Evolutionary conservation across 2,797 vertebrate genomes (phyloP), one percentile per base, ranked within the genome.

Genomic region (Dermochelys coriacea): DNA sequence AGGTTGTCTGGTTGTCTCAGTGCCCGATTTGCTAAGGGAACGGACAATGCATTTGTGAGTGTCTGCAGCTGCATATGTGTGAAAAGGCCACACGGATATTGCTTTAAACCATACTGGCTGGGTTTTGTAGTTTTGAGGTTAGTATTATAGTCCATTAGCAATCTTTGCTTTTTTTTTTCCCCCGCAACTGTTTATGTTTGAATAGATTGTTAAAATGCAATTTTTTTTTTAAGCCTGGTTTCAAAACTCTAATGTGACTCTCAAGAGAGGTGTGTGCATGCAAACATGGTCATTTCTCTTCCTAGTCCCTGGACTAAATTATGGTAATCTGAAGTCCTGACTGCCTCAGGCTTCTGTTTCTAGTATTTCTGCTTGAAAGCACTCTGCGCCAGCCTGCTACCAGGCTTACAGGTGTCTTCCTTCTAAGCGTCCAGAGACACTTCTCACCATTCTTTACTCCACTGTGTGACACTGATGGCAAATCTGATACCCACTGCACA

Each of bases 241-340:
- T 0, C 16, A 87, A 75, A 37, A 89, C 89, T 87, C 1, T n/a
- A 68, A 9, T 4, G 6, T 9, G 83, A 87, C 31, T 64, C 37
- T 52, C 37, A 68, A 9, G 64, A 37, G 18, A 23, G 10, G 64
- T 68, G 34, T 37, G 5, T 11, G n/a, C 64, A 68, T 68, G n/a
- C n/a, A 91, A 14, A 61, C 34, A 74, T 10, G 49, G 77, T 82
- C 51, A 55, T 79, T 61, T 71, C 80, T 80, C 27, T 55, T 41
- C 11, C 8, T 71, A 45, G 71, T 27, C 41, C 71, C 25, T 29
- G 12, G 41, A 75, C 41, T 75, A 47, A 75, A 41, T 45, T 83
- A 85, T 74, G 59, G 82, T 8, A 51, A 52, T 59, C 91, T 89
- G 87, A 57, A 47, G 23, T 71, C 92, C 86, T 57, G 41, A 47